Conservation (phyloP, 64 coral and sea anemone species). For the Trachythela sp. region DNA sequence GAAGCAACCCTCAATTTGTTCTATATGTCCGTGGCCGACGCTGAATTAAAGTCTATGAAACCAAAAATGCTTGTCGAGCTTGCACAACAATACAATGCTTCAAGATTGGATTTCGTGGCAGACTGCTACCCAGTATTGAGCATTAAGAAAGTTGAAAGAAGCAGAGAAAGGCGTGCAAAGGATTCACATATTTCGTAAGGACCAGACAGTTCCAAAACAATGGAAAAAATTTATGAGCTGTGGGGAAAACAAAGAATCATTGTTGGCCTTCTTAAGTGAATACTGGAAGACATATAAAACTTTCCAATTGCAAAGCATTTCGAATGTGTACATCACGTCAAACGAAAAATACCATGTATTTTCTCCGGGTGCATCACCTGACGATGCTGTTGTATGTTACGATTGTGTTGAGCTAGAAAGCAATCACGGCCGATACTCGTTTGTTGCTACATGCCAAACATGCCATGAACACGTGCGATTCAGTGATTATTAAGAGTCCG, state of each 20-base stretch:
- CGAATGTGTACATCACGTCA: slow-evolving; percentile 28
- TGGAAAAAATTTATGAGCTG: slow-evolving; percentile 68
- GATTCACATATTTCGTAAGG: slow-evolving; percentile 5
- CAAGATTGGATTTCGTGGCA: not conserved
- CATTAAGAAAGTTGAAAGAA: slow-evolving; percentile 10
- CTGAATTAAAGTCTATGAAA: too few relatives aligned
- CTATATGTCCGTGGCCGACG: too few relatives aligned
- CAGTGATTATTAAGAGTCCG: slow-evolving; percentile 41
- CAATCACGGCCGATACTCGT: slow-evolving; percentile 48
- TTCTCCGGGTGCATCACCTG: slow-evolving; percentile 37
- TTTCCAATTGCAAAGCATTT: not conserved
- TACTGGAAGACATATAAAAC: slow-evolving; percentile 37
- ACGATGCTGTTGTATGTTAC: slow-evolving; percentile 37
- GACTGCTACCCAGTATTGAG: slow-evolving; percentile 8
- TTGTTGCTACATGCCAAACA: slow-evolving; percentile 56
- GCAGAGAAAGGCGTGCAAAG: not conserved
- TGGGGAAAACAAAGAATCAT: slow-evolving; percentile 55
- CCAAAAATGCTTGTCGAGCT: not conserved
- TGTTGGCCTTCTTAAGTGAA: slow-evolving; percentile 43
- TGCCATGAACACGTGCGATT: slow-evolving; percentile 27
- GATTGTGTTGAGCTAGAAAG: slow-evolving; percentile 35
- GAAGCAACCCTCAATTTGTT: too few relatives aligned
- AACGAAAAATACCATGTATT: slow-evolving; percentile 33
- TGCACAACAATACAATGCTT: not conserved
- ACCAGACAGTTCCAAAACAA: slow-evolving; percentile 55